These are phyloP conservation scores for Enoplosus armatus DNA, from an alignment of 2,797 vertebrate species.

Conservation along the genomic window DNA sequence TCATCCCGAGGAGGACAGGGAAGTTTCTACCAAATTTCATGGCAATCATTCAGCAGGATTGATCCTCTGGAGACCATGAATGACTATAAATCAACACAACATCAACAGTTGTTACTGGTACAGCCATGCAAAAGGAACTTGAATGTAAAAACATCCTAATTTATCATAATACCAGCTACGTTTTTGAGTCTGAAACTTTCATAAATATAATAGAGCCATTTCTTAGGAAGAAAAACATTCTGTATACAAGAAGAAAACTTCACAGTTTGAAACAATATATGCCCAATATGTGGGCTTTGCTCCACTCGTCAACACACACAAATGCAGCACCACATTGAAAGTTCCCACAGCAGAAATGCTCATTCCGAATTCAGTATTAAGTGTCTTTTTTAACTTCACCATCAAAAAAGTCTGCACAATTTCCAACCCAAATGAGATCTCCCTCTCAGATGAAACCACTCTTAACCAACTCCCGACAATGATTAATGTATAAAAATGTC, in stretches of 20 bases:
- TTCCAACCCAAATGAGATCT: slow-evolving; percentile 53
- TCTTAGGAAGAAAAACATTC: background rate
- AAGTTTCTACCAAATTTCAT: too few species aligned
- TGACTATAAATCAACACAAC: background rate
- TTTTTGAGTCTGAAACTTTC: background rate
- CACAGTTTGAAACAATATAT: background rate
- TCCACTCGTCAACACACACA: slow-evolving; percentile 8
- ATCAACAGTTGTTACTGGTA: background rate
- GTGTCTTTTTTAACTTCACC: slow-evolving; percentile 13
- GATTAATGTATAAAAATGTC: slow-evolving; percentile 74
- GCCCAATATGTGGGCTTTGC: background rate
- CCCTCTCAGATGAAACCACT: slow-evolving; percentile 50
- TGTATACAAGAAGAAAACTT: background rate
- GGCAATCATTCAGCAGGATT: background rate
- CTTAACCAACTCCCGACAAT: slow-evolving; percentile 48
- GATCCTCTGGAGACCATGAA: background rate
- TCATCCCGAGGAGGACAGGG: too few species aligned
- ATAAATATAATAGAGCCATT: slow-evolving; percentile 5
- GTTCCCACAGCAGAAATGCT: slow-evolving; percentile 22
- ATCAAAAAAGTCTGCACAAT: slow-evolving; percentile 46
- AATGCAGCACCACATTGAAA: slow-evolving; percentile 9
- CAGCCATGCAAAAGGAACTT: background rate
- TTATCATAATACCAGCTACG: background rate
- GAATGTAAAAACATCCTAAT: background rate
- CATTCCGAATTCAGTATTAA: slow-evolving; percentile 18